Percentiles rank a stretch among this genome's conserved stretches.
These are phyloP conservation scores for Diaperis boleti DNA, from an alignment of 2,888 invertebrate species.

Conservation along the genomic window DNA sequence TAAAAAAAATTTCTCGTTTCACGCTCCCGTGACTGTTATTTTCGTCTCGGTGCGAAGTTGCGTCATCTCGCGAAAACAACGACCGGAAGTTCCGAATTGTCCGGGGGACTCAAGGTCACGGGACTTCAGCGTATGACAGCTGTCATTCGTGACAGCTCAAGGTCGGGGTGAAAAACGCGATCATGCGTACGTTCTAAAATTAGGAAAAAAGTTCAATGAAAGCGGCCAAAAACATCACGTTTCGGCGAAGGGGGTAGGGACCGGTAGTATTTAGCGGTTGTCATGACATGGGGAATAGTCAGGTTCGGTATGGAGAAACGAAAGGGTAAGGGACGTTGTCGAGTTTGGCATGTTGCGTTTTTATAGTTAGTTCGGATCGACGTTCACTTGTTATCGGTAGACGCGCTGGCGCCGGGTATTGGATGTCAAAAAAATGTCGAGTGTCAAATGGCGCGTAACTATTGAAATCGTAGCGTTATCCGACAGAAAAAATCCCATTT, in stretches of 20 bases:
- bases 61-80: slow-evolving; percentile 14
- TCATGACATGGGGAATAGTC: neutral
- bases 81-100: neutral
- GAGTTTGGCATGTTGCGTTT: neutral
- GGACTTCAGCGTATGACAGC: neutral
- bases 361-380: neutral
- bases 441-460: neutral
- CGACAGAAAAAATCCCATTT: neutral
- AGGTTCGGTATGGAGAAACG: neutral
- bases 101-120: neutral
- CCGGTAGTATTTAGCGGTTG: neutral
- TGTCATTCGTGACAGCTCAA: neutral
- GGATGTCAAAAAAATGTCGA: neutral
- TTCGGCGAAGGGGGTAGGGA: neutral
- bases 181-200: neutral
- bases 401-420: neutral
- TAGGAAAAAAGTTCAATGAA: neutral
- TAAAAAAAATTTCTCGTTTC: neutral
- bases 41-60: slow-evolving; percentile 13
- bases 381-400: slow-evolving; percentile 1
- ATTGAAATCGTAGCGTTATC: neutral
- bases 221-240: slow-evolving; percentile 1
- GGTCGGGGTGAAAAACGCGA: neutral
- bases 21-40: slow-evolving; percentile 29
- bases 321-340: neutral